Evolutionary conservation across 2,797 vertebrate genomes (phyloP).

Genomic region (Schizopygopsis malacanthus): DNA sequence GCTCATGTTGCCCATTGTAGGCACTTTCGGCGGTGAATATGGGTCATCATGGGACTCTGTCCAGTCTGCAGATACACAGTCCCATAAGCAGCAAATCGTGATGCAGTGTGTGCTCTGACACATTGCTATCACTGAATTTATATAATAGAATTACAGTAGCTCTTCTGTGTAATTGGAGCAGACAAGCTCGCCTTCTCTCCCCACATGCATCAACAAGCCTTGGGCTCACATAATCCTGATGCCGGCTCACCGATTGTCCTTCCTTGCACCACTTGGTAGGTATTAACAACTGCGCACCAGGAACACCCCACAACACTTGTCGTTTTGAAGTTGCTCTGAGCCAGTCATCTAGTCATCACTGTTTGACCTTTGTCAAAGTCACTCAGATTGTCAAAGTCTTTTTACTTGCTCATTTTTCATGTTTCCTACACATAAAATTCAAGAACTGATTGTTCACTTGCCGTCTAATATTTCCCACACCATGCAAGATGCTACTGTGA

Average conservation of each 20-base stretch:
- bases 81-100: background rate
- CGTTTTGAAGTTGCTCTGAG: background rate
- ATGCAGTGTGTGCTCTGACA: background rate
- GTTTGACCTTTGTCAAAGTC: background rate
- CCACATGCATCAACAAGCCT: background rate
- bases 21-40: background rate
- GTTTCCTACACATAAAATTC: background rate
- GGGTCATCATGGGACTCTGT: background rate
- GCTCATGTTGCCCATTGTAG: background rate
- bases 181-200: background rate
- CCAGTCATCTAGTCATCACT: background rate
- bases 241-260: background rate
- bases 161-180: background rate
- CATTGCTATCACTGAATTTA: background rate
- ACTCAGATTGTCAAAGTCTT: background rate
- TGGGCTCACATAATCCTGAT: background rate
- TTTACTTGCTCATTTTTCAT: background rate
- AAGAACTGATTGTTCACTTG: background rate
- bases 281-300: background rate
- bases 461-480: background rate
- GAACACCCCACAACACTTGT: background rate
- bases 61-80: background rate
- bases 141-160: background rate
- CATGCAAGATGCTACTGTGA: background rate
- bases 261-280: background rate